Conservation (phyloP, 2,888 invertebrate species). For the Cephus rjabovi region DNA sequence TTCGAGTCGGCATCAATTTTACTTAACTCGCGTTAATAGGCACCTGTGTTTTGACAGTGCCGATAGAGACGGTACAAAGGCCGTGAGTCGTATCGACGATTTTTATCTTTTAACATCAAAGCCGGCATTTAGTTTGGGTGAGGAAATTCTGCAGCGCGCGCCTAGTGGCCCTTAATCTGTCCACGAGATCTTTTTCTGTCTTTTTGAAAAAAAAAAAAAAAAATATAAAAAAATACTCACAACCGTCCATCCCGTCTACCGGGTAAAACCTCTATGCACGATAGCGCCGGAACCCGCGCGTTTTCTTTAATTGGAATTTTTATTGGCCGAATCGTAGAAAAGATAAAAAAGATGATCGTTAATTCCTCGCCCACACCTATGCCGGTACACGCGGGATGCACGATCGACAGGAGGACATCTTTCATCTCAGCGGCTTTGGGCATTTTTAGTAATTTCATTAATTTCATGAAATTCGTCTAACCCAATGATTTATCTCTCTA, state of each 20-base stretch:
- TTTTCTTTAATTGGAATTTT: slow-evolving; percentile 23
- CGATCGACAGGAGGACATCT: slow-evolving; percentile 1
- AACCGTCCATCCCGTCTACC: neutral
- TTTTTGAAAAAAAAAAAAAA: slow-evolving; percentile 5
- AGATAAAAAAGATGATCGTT: slow-evolving; percentile 13
- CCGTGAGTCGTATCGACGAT: slow-evolving; percentile 11
- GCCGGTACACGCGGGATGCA: neutral
- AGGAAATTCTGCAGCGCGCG: slow-evolving; percentile 24
- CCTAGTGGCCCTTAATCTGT: slow-evolving; percentile 22
- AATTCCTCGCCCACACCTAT: slow-evolving; percentile 17
- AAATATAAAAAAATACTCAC: neutral
- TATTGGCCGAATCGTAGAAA: slow-evolving; percentile 19
- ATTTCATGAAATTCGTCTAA: slow-evolving; percentile 20
- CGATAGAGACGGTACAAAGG: slow-evolving; percentile 20
- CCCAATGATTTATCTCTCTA: neutral
- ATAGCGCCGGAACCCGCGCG: neutral
- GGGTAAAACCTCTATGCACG: neutral
- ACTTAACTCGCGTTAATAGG: slow-evolving; percentile 6
- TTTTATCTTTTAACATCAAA: slow-evolving; percentile 21
- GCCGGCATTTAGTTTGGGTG: slow-evolving; percentile 14
- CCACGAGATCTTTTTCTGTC: slow-evolving; percentile 19
- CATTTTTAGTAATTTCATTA: slow-evolving; percentile 18
- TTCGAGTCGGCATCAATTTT: neutral
- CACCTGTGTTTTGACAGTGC: slow-evolving; percentile 17
- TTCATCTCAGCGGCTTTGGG: slow-evolving; percentile 1